Percentiles rank a stretch among this genome's conserved stretches.
phyloP scores from a whole-genome alignment of 2,797 vertebrate genomes.

The Pelobates cultripes region DNA sequence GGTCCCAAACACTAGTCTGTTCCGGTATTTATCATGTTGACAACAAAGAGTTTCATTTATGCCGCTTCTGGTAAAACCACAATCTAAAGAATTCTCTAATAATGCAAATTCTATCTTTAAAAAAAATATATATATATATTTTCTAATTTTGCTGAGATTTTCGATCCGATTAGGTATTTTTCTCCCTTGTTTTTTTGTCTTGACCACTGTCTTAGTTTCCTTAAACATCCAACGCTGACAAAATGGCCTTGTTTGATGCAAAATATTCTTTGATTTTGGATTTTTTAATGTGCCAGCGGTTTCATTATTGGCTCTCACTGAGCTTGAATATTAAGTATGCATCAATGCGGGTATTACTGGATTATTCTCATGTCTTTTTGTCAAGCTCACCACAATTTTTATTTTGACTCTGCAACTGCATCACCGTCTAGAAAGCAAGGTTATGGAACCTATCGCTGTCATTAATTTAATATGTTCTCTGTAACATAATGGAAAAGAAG shows the following conservation, averaged over 20 bases:
- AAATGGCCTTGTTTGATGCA: conserved; percentile 1
- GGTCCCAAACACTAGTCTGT: too few species aligned
- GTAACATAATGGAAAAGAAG: conserved; percentile 41
- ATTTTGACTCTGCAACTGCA: conserved; percentile 47
- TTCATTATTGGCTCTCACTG: conserved; percentile 17
- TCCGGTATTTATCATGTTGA: too few species aligned
- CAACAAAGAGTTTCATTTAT: too few species aligned
- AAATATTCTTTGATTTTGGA: conserved; percentile 22
- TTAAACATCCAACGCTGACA: conserved; percentile 26
- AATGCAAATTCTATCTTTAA: too few species aligned
- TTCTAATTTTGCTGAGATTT: too few species aligned
- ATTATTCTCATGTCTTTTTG: conserved; percentile 44
- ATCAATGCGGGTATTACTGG: conserved; percentile 21
- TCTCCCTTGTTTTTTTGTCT: too few species aligned
- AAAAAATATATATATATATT: too few species aligned
- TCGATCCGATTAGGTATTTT: too few species aligned
- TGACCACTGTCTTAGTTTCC: conserved; percentile 8
- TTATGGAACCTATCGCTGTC: conserved; percentile 38
- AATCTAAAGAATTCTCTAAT: too few species aligned
- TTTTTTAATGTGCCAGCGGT: conserved; percentile 30
- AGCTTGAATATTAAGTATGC: conserved; percentile 23
- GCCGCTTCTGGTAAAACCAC: too few species aligned
- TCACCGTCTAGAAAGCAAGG: conserved; percentile 28
- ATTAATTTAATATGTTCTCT: conserved; percentile 49
- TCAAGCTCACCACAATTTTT: conserved; percentile 47